Conservation (phyloP, 2,113 vertebrate genomes). For the Malaclemys terrapin region DNA sequence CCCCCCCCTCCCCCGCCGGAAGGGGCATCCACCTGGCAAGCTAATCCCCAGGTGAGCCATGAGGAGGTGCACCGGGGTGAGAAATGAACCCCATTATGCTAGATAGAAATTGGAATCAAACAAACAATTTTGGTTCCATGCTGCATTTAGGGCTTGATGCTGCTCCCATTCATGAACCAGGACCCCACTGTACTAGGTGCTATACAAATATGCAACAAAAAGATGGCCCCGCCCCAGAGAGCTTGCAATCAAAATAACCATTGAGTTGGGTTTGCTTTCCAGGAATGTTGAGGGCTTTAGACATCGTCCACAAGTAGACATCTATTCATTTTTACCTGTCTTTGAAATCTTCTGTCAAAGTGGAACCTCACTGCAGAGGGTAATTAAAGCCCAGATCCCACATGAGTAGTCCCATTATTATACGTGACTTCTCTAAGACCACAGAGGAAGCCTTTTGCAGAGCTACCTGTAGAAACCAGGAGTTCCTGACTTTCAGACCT, state of each 20-base stretch:
- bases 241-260: not conserved
- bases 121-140: not conserved
- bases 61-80: not conserved
- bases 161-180: not conserved
- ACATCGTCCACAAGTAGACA: not conserved
- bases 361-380: not conserved
- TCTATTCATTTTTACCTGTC: accelerated
- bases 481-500: not conserved
- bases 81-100: not conserved
- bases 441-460: not conserved
- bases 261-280: not conserved
- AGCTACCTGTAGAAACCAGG: not conserved
- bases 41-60: not conserved
- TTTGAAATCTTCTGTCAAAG: not conserved
- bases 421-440: not conserved
- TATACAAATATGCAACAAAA: not conserved
- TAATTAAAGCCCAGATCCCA: not conserved
- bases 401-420: not conserved
- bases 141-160: not conserved
- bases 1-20: too few species aligned
- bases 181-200: not conserved
- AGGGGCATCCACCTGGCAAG: not conserved
- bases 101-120: not conserved
- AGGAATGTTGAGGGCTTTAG: not conserved
- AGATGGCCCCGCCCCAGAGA: not conserved